Base-by-base conservation (phyloP, 2,888 invertebrate species). In the Clusia tigrina region DNA sequence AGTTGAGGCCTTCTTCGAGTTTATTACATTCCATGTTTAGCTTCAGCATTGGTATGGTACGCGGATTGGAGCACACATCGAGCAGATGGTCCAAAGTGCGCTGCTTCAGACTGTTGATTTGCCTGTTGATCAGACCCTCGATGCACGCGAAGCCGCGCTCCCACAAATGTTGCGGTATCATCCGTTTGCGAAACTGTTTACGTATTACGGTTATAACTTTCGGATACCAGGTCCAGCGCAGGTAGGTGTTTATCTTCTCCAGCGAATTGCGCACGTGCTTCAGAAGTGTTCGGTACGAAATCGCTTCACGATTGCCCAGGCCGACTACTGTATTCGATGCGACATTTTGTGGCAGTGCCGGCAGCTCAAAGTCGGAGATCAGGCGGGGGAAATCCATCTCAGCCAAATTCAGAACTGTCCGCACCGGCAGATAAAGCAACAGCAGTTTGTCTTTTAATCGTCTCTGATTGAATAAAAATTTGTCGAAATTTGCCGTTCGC, bases 41-140 rank as follows among this genome's bases (percentile, higher is more conserved):
- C 65, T 87, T 86, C 54, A 93, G 80, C 72, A 88, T 87, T 0
- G 91, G 90, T 56, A 89, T 87, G 46, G 82, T 80, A 3, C 86
- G 83, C 1, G 86, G 83, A 68, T 86, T 81, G 60, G 85, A 83
- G 10, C 90, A 85, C 6, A 86, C 81, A 1, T 87, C 84, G 63
- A 89, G 86, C 6, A 92, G 82, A 67, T 88, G 86, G 51, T 88
- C 84, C 53, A 92, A 88, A 6, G 91, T 91, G 58, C 87, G 85
- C 56, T 89, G 87, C 85, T 92, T 89, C 32, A 90, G 76, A 71
- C 89, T 87, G 70, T 89, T 88, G 70, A 93, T 86, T 80, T 90
- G 88, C 72, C 87, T 85, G 42, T 86, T 85, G 62, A 89, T 84
- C 1, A 89, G 77, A 24, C 83, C 85, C 64, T 85, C 85, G 1